Base-by-base conservation (phyloP, 2,797 vertebrate species). In the Sphenodon punctatus region DNA sequence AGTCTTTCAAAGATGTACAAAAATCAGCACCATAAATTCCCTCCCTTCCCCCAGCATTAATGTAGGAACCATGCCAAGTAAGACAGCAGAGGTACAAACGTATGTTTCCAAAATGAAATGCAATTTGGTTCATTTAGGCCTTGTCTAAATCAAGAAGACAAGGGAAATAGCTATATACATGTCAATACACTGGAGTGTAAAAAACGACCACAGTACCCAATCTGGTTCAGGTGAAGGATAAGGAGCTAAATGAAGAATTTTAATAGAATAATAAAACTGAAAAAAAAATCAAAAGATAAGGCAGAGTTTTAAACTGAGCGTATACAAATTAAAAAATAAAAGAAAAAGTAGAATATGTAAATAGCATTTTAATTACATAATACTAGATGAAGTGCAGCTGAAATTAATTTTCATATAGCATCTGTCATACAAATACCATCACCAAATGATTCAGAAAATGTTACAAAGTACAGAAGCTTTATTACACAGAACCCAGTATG, bases 31-130 rank as follows among this genome's bases (percentile, higher is more conserved):
- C 87, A 89, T 41, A 90, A 94, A 92, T 82, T 82, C 78, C 75
- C 69, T 86, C 75, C 39, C 43, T 74, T 79, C 55, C 19, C 34
- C 58, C 82, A 81, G 72, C 82, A 80, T 56, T 77, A 81, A 80
- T 75, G 78, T 27, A 76, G 80, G 84, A 93, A 89, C 90, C 79
- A 86, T 23, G 78, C 70, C 16, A 59, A 91, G 78, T 87, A 89
- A 92, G 69, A 74, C 76, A 49, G 41, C 82, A 79, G 75, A 94
- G 93, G 93, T 93, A 78, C 84, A 91, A 93, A 91, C 92, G 93
- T 90, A 88, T 93, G 89, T 80, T 93, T 92, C 89, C 61, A 88
- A 95, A 92, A 89, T 89, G 85, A 94, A 84, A 92, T 75, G 78
- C 72, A 87, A 93, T 90, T 91, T 89, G 72, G 75, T 77, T 93